Evolutionary conservation across 2,888 invertebrate genomes (phyloP).

Genomic region (Anoplius nigerrimus): DNA sequence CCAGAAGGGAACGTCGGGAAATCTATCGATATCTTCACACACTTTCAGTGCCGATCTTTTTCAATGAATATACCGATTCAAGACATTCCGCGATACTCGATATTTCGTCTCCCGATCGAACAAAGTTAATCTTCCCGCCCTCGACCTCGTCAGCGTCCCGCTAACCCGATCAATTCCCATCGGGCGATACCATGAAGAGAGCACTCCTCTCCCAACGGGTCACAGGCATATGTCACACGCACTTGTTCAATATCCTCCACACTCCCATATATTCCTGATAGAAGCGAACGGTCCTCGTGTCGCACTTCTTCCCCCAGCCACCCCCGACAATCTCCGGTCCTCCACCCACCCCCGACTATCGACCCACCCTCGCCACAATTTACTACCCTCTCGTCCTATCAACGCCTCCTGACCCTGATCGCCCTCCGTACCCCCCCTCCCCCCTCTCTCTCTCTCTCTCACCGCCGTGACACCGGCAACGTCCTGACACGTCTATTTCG

Average conservation of each 20-base stretch:
- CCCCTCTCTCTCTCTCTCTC: constrained; percentile 1
- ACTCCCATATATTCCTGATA: constrained; percentile 34
- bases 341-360: not conserved
- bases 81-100: too few species aligned
- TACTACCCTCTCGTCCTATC: constrained; percentile 13
- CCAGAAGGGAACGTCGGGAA: too few species aligned
- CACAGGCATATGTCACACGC: constrained; percentile 55
- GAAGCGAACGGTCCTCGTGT: constrained; percentile 18
- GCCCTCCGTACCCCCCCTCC: constrained; percentile 13
- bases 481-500: constrained; percentile 31
- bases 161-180: too few species aligned
- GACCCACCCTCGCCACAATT: constrained; percentile 10
- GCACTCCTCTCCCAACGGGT: constrained; percentile 41
- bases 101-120: too few species aligned
- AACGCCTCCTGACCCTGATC: constrained; percentile 9
- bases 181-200: constrained; percentile 23
- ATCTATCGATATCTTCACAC: too few species aligned
- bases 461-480: constrained; percentile 9
- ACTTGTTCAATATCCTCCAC: constrained; percentile 39
- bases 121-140: not conserved
- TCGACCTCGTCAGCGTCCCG: too few species aligned
- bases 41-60: too few species aligned
- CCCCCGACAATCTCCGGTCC: not conserved
- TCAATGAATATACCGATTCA: too few species aligned
- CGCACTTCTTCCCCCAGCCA: constrained; percentile 41